A percentile compares a stretch with the other conserved stretches of the same genome.
Conservation (phyloP, 2,888 invertebrate genomes). For the Rutpela maculata region DNA sequence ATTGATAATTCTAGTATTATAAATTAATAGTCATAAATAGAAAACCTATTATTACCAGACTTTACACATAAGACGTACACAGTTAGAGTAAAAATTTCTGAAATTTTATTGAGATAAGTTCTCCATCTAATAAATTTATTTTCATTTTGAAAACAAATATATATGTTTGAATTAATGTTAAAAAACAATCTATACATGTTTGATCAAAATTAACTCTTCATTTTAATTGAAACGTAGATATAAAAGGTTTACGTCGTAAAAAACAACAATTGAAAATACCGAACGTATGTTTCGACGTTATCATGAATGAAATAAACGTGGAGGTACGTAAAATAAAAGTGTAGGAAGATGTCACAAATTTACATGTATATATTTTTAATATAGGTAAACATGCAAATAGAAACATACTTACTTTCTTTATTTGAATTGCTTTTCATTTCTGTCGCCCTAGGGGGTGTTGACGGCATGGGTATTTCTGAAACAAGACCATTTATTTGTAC, state of each 20-base stretch:
- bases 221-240: neutral
- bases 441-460: slow-evolving; percentile 88
- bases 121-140: too few relatives aligned
- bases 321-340: neutral
- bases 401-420: slow-evolving; percentile 81
- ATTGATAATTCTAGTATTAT: too few relatives aligned
- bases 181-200: too few relatives aligned
- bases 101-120: too few relatives aligned
- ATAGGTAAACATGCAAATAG: slow-evolving; percentile 36
- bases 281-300: neutral
- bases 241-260: neutral
- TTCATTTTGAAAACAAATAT: too few relatives aligned
- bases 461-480: slow-evolving; percentile 92
- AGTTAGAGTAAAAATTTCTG: too few relatives aligned
- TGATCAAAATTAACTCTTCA: too few relatives aligned
- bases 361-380: slow-evolving; percentile 5
- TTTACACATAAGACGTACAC: too few relatives aligned
- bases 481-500: slow-evolving; percentile 56
- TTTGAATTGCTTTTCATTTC: slow-evolving; percentile 86
- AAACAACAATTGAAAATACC: neutral
- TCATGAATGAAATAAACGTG: slow-evolving; percentile 7
- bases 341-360: neutral
- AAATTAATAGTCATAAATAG: too few relatives aligned
- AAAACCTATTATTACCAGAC: too few relatives aligned
- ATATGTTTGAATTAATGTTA: too few relatives aligned